Evolutionary conservation across 2,797 vertebrate genomes (phyloP).

Genomic region (Hozukius guyotensis): DNA sequence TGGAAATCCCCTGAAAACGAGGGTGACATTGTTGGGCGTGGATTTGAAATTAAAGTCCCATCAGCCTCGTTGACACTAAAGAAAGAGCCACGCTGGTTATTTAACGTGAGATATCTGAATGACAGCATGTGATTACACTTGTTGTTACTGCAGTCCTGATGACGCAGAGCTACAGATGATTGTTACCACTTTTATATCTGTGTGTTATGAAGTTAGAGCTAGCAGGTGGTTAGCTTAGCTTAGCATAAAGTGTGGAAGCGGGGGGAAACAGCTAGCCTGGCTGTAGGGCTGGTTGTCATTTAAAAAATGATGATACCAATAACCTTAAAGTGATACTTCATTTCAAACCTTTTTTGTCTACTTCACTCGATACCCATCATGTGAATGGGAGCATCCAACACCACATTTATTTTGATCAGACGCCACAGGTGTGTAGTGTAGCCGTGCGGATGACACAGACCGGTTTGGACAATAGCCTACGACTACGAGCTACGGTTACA

Average conservation of each 20-base stretch:
- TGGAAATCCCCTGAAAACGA: conserved; percentile 15
- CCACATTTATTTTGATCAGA: too few relatives aligned
- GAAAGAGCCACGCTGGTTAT: neutral
- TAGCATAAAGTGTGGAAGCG: neutral
- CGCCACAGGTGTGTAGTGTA: too few relatives aligned
- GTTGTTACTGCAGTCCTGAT: neutral
- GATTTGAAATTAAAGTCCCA: neutral
- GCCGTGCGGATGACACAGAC: too few relatives aligned
- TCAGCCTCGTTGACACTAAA: neutral
- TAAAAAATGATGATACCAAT: too few relatives aligned
- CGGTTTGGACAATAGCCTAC: too few relatives aligned
- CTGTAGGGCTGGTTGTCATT: too few relatives aligned
- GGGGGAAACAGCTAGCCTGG: neutral
- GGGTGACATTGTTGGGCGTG: neutral
- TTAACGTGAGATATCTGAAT: neutral
- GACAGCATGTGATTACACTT: neutral
- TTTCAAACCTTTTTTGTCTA: too few relatives aligned
- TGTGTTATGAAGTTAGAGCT: neutral
- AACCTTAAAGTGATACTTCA: too few relatives aligned
- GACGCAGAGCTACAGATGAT: neutral
- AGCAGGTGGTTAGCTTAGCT: fast-evolving
- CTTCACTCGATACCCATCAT: too few relatives aligned
- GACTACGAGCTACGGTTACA: too few relatives aligned
- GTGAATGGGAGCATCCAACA: too few relatives aligned
- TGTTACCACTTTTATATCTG: neutral